Percentiles rank a stretch among this genome's conserved stretches.
phyloP scores from a whole-genome alignment of 1,140 invertebrate genomes.

The Xylocopa sonorina region DNA sequence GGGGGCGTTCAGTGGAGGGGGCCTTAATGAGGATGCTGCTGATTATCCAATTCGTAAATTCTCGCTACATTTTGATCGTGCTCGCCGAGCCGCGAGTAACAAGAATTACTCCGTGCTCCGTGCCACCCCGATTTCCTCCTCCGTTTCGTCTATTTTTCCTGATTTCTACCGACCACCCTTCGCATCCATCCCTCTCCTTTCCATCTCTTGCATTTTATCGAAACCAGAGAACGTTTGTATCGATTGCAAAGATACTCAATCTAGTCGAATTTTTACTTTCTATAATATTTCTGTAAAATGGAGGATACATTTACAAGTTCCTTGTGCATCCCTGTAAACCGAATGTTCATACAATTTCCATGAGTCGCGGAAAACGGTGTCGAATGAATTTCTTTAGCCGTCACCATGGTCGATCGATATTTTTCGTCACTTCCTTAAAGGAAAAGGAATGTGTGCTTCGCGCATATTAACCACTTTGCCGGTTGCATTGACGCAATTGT shows the following conservation, averaged over 20 bases:
- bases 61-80: conserved; percentile 82
- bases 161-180: background rate
- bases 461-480: conserved; percentile 37
- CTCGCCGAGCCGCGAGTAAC: conserved; percentile 74
- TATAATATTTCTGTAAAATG: too few relatives aligned
- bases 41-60: conserved; percentile 83
- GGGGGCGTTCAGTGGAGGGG: conserved; percentile 79
- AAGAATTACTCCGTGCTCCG: conserved; percentile 64
- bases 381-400: too few relatives aligned
- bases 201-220: too few relatives aligned
- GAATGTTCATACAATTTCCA: too few relatives aligned
- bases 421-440: conserved; percentile 7
- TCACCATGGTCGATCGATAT: background rate
- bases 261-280: too few relatives aligned
- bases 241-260: too few relatives aligned
- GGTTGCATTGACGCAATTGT: conserved; percentile 44
- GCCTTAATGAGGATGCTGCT: conserved; percentile 82
- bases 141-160: background rate
- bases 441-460: background rate
- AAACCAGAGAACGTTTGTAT: too few relatives aligned
- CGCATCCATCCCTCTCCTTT: background rate
- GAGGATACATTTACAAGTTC: too few relatives aligned
- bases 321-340: too few relatives aligned
- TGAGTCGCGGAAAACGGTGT: too few relatives aligned
- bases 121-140: conserved; percentile 37